Evolutionary conservation across 2,888 invertebrate species (phyloP).

Genomic region (Cantharis lateralis): DNA sequence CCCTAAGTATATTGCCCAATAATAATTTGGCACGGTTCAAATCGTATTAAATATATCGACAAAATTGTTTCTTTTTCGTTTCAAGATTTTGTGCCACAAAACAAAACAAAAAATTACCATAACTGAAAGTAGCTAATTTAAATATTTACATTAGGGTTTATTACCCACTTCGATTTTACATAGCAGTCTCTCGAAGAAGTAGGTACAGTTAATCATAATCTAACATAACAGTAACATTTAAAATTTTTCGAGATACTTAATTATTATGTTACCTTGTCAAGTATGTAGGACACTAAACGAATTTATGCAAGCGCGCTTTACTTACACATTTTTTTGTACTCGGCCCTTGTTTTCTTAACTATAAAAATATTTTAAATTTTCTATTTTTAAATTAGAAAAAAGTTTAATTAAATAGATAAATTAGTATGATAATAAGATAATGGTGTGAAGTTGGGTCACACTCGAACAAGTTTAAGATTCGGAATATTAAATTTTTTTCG

Average conservation of each 20-base stretch:
- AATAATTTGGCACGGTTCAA: neutral
- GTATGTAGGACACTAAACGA: neutral
- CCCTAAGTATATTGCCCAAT: neutral
- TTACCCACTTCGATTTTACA: neutral
- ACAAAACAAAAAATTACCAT: neutral
- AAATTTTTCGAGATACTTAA: neutral
- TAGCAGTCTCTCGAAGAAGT: neutral
- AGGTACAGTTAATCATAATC: neutral
- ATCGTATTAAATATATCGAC: neutral
- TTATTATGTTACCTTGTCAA: neutral
- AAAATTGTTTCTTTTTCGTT: neutral
- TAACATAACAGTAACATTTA: neutral
- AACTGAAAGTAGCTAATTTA: neutral
- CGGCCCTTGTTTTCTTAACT: neutral
- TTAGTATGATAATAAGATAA: neutral
- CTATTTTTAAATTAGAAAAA: neutral
- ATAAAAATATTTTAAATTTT: neutral
- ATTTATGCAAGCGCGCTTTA: neutral
- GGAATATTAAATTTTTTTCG: neutral
- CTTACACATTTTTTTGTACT: neutral
- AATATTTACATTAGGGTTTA: neutral
- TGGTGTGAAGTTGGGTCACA: slow-evolving; percentile 2
- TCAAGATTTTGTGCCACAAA: neutral
- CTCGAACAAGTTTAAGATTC: neutral
- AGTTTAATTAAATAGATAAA: slow-evolving; percentile 2